Percentiles rank a stretch among this genome's conserved stretches.
phyloP scores from a whole-genome alignment of 2,797 vertebrate species.

The Muraenolepis orangiensis region DNA sequence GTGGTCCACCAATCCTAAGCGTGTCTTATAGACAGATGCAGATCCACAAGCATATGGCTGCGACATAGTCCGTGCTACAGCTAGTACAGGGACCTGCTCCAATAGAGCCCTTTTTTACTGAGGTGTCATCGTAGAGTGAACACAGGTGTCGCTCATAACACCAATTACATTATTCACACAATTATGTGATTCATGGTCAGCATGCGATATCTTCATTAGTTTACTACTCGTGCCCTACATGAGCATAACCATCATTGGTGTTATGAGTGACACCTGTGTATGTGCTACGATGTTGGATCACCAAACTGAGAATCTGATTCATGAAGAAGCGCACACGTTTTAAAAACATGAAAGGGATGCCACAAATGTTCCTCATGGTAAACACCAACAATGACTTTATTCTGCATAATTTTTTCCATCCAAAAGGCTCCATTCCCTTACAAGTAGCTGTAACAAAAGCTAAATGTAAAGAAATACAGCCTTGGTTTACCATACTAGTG shows the following conservation, averaged over 20 bases:
- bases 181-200: too few species aligned
- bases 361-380: background rate
- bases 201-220: too few species aligned
- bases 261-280: too few species aligned
- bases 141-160: too few species aligned
- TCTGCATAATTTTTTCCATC: background rate
- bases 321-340: background rate
- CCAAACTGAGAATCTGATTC: too few species aligned
- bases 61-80: slow-evolving; percentile 19
- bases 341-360: background rate
- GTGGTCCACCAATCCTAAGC: slow-evolving; percentile 73
- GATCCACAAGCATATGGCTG: slow-evolving; percentile 51
- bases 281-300: too few species aligned
- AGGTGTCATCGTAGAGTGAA: background rate
- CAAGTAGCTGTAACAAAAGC: background rate
- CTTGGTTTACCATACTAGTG: background rate
- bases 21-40: slow-evolving; percentile 79
- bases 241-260: too few species aligned
- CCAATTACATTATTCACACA: too few species aligned
- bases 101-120: background rate
- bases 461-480: background rate
- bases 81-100: background rate
- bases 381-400: background rate
- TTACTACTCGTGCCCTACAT: too few species aligned
- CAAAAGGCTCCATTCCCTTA: background rate